Evolutionary conservation across 2,113 vertebrate genomes (phyloP), one percentile per base, ranked within the genome.

Genomic region (Xenopus borealis): DNA sequence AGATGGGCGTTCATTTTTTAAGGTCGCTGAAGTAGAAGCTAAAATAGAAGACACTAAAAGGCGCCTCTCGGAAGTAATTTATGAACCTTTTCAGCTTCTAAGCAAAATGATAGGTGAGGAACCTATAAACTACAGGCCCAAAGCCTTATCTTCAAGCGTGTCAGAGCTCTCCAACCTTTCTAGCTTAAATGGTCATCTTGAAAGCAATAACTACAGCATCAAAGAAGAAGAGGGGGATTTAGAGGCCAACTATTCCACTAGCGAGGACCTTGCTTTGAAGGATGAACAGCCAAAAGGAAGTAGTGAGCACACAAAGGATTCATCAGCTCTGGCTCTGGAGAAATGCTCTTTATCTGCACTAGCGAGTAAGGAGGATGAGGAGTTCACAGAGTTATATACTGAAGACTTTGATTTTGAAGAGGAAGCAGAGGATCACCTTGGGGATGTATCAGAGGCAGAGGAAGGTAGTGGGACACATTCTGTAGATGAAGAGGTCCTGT

Each of bases 61-160:
- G 19, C 93, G 97, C 78, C 89, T 99, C 77, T 99, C 97, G 0
- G 97, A 99, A 86, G 97, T 98, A 8, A 99, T 99, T 82, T 96
- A 92, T 8, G 97, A 99, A 79, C 97, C 96, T 80, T 86, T 98
- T 78, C 96, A 96, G 88, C 94, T 99, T 80, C 93, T 99, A 66
- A 99, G 95, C 82, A 99, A 99, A 87, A 96, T 99, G 67, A 99
- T 99, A 77, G 95, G 97, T 13, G 97, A 98, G n/a, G 97, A 99
- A 86, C 87, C 93, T 58, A 84, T 89, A 72, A 93, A 93, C 85
- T 87, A 92, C 81, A 92, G 94, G 64, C 88, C 93, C 85, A 97
- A 94, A 89, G 94, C 91, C 63, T 93, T 99, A 85, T 98, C 97
- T 79, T 94, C 95, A 80, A 99, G 97, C 83, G 94, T 94, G 66